Evolutionary conservation across 2,113 vertebrate species (phyloP).

Genomic region (Gobio gobio): DNA sequence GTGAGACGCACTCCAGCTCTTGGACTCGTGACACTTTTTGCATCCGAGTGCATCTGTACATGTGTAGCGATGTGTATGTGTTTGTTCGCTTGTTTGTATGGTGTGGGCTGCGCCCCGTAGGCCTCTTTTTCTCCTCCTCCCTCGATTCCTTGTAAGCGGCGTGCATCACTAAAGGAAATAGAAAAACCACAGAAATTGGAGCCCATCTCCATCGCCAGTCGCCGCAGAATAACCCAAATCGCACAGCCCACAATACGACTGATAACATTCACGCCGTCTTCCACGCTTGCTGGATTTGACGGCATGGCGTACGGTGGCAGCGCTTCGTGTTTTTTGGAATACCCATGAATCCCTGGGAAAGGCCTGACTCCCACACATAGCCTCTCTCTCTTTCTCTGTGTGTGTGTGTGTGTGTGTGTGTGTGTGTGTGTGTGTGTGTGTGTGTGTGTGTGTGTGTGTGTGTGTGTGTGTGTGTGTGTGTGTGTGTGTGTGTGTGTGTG

Average conservation of each 20-base stretch:
- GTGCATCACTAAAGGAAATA: slow-evolving; percentile 44
- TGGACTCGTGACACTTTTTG: slow-evolving; percentile 49
- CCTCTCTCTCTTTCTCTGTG: neutral
- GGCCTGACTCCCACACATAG: slow-evolving; percentile 20
- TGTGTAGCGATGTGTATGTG: slow-evolving; percentile 18
- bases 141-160: slow-evolving; percentile 30
- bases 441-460: neutral
- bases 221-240: slow-evolving; percentile 22
- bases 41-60: slow-evolving; percentile 20
- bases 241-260: slow-evolving; percentile 20
- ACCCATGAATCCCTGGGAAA: slow-evolving; percentile 28
- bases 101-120: slow-evolving; percentile 38
- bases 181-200: slow-evolving; percentile 26
- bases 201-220: slow-evolving; percentile 20
- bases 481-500: neutral
- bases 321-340: slow-evolving; percentile 8
- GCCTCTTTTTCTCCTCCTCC: slow-evolving; percentile 53
- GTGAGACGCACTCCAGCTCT: slow-evolving; percentile 9
- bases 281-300: slow-evolving; percentile 32
- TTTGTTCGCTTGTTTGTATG: slow-evolving; percentile 33
- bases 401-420: neutral
- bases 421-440: neutral
- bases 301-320: neutral
- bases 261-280: slow-evolving; percentile 30
- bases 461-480: neutral